Base-by-base conservation (phyloP, 2,797 vertebrate genomes). In the Hapalemur alaotrensis region DNA sequence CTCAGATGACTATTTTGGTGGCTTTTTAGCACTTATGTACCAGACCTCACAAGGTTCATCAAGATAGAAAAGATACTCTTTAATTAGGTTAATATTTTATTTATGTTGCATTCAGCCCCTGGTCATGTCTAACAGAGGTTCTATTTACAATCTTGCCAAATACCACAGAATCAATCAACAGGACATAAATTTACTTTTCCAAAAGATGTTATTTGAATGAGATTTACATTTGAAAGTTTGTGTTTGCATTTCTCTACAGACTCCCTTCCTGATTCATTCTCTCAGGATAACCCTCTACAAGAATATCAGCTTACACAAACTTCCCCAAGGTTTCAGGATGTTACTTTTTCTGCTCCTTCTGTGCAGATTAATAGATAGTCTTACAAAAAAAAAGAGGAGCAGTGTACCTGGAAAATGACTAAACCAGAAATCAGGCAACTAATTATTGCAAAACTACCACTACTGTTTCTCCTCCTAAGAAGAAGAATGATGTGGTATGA, bases 11-110 rank as follows among this genome's bases (percentile, higher is more conserved):
- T 92, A 89, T 97, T 98, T 97, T 95, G 22, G 82, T 83, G 52
- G 15, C 59, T 63, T 95, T 89, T 97, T 97, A 79, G 81, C n/a
- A 95, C 15, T 96, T 81, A 94, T 0, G 0, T 85, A 67, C 88
- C 97, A 92, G 76, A 95, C 41, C 52, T 98, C 88, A 95, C 89
- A 95, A 97, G 72, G 18, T 96, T 98, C 93, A 85, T 95, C 83
- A 95, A 95, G 96, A 93, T 83, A 98, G 52, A 91, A 98, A 98
- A 97, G 52, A 96, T 76, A 22, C 14, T 95, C 63, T 97, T 98
- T 98, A 98, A 98, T 98, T 97, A 98, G 72, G 72, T 84, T 98
- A 97, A 96, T 98, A 97, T 97, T 96, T 97, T 98, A 97, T 98
- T 97, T 97, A 98, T 91, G 63, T 94, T 98, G 92, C 35, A 72